These are phyloP conservation scores for Luperina nickerlii DNA, from an alignment of 2,888 invertebrate genomes.

Conservation along the genomic window DNA sequence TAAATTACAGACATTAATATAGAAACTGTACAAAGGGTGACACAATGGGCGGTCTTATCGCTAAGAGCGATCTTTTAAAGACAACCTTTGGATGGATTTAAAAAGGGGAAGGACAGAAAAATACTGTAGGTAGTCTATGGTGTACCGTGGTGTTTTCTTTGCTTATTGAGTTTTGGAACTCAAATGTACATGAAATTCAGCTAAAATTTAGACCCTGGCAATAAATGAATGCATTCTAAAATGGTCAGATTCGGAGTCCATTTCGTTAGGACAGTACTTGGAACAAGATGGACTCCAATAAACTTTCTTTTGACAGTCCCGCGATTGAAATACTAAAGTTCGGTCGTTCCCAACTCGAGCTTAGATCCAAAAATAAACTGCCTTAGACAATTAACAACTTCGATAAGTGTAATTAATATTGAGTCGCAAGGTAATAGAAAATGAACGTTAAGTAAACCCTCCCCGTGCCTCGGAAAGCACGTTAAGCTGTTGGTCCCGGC, in stretches of 20 bases:
- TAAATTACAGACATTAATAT: no score
- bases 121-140: no score
- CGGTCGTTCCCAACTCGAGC: neutral
- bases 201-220: neutral
- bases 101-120: no score
- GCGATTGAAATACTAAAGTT: conserved; percentile 36
- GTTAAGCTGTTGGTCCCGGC: no score
- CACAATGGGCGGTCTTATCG: no score
- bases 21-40: no score
- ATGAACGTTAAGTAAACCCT: conserved; percentile 36
- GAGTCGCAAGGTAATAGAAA: conserved; percentile 42
- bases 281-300: neutral
- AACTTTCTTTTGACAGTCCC: conserved; percentile 24
- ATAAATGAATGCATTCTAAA: neutral
- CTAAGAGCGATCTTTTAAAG: no score
- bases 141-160: neutral
- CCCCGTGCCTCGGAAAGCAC: no score
- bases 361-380: conserved; percentile 55
- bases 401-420: conserved; percentile 60
- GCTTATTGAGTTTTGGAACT: neutral
- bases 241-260: neutral
- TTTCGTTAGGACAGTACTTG: neutral
- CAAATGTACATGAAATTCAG: neutral
- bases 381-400: conserved; percentile 53
- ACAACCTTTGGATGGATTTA: no score